Conservation (phyloP, 2,888 invertebrate species). For the Actias luna region DNA sequence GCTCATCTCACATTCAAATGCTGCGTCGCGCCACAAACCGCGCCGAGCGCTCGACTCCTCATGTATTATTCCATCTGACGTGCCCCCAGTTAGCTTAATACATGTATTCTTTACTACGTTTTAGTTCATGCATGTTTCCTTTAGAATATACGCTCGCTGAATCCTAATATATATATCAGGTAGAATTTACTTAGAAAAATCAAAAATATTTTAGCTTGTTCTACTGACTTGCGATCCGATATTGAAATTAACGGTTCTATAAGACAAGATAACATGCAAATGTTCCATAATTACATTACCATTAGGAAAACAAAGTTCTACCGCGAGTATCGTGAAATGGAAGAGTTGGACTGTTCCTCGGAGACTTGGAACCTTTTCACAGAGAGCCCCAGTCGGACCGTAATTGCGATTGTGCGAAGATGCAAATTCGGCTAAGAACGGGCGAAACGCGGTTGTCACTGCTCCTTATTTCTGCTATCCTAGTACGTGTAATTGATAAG, state of each 20-base stretch:
- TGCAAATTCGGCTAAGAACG: conserved; percentile 61
- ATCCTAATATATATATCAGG: neutral
- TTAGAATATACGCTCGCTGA: conserved; percentile 18
- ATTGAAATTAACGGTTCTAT: conserved; percentile 60
- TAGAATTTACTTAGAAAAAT: neutral
- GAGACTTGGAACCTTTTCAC: conserved; percentile 18
- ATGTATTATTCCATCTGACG: conserved; percentile 14
- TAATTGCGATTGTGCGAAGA: conserved; percentile 77
- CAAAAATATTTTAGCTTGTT: neutral
- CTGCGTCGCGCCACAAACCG: neutral
- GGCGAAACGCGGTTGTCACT: conserved; percentile 50
- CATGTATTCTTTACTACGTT: conserved; percentile 7
- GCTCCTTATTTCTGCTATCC: conserved; percentile 56
- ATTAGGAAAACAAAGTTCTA: conserved; percentile 51
- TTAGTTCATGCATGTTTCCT: neutral
- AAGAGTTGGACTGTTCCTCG: conserved; percentile 36
- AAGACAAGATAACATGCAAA: conserved; percentile 68
- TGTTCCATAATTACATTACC: conserved; percentile 60
- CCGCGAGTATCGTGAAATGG: conserved; percentile 54
- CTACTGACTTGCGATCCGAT: conserved; percentile 50
- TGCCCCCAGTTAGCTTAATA: conserved; percentile 4
- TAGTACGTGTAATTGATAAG: conserved; percentile 79
- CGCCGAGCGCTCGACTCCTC: conserved; percentile 4
- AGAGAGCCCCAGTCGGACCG: conserved; percentile 34
- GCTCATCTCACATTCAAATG: conserved; percentile 11